phyloP scores from a whole-genome alignment of 2,888 invertebrate species.

The Callinectes sapidus region DNA sequence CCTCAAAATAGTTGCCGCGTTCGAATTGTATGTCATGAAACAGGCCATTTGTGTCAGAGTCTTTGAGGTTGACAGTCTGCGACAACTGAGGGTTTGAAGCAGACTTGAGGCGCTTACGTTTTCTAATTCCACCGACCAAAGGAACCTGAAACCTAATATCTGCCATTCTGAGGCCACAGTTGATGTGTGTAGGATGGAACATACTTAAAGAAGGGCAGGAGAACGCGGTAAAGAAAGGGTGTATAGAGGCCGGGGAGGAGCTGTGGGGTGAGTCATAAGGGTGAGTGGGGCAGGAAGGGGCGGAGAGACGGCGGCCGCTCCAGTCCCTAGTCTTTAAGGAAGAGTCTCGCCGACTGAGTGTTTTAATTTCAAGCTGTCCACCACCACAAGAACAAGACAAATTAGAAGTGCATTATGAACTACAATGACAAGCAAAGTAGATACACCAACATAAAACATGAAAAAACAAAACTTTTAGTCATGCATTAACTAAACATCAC shows the following conservation, averaged over 20 bases:
- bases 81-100: conserved; percentile 57
- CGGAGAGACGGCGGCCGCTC: conserved; percentile 31
- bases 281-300: conserved; percentile 44
- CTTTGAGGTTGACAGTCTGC: conserved; percentile 47
- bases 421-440: background rate
- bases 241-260: conserved; percentile 49
- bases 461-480: background rate
- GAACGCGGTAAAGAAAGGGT: conserved; percentile 61
- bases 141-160: background rate
- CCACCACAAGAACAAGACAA: conserved; percentile 52
- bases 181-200: conserved; percentile 23
- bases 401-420: conserved; percentile 20
- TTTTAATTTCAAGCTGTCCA: conserved; percentile 58
- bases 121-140: conserved; percentile 14
- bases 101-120: conserved; percentile 45
- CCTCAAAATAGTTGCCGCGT: conserved; percentile 47
- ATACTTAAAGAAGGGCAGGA: conserved; percentile 58
- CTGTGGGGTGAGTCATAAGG: conserved; percentile 44
- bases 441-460: background rate
- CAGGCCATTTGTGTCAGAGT: conserved; percentile 52
- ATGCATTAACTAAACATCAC: background rate
- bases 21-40: conserved; percentile 48
- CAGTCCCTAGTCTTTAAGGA: conserved; percentile 23
- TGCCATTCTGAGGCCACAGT: background rate
- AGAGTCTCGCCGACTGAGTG: conserved; percentile 1